Conservation (phyloP, 2,888 invertebrate genomes). For the Trissoscelio sp. region DNA sequence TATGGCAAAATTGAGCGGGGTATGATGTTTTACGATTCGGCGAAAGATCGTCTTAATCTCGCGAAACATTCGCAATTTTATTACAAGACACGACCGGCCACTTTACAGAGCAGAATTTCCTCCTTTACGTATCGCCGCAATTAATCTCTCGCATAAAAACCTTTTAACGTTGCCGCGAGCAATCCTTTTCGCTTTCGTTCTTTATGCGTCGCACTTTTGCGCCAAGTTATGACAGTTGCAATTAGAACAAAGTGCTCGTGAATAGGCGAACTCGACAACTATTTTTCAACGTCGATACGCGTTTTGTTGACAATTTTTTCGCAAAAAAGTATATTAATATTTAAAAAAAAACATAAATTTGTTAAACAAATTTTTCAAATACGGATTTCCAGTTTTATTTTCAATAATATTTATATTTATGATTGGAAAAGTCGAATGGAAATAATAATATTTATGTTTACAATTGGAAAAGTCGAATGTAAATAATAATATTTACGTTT, state of each 20-base stretch:
- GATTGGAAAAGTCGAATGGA: no score
- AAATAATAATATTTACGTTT: no score
- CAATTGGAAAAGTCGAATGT: no score
- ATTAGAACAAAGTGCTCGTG: slow-evolving; percentile 25
- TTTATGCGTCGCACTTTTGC: slow-evolving; percentile 23
- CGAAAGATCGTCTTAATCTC: slow-evolving; percentile 27
- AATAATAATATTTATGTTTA: no score
- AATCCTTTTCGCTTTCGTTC: slow-evolving; percentile 41
- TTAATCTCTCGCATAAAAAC: slow-evolving; percentile 54
- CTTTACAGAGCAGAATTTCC: slow-evolving; percentile 38
- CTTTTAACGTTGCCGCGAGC: slow-evolving; percentile 37
- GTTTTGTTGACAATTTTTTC: no score
- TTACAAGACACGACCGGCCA: slow-evolving; percentile 38
- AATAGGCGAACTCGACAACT: slow-evolving; percentile 1
- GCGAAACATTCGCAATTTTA: slow-evolving; percentile 42
- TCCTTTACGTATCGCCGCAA: slow-evolving; percentile 45
- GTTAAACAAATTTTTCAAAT: no score
- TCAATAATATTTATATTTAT: no score
- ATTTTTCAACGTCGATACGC: background rate
- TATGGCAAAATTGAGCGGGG: background rate
- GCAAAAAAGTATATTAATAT: no score
- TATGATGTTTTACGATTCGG: slow-evolving; percentile 10
- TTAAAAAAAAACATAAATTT: no score
- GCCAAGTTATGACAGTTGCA: slow-evolving; percentile 25
- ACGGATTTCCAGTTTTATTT: no score